Percentiles rank a stretch among this genome's conserved stretches.
These are phyloP conservation scores for Danio rerio DNA, from an alignment of 2,113 vertebrate genomes.

Conservation along the genomic window DNA sequence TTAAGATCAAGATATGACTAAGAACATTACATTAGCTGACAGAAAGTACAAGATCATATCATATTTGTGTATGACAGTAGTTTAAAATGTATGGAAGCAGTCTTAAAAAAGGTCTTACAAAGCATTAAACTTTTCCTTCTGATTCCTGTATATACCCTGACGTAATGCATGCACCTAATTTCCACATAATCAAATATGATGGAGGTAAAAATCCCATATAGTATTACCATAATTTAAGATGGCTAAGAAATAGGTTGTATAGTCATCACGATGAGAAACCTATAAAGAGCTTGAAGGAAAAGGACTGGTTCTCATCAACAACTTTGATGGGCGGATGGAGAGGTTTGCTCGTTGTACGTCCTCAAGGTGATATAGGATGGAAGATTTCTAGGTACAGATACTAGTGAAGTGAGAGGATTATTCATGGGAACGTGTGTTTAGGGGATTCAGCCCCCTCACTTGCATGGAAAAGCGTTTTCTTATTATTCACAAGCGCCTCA, in stretches of 20 bases:
- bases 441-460: conserved; percentile 44
- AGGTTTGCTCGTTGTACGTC: conserved; percentile 17
- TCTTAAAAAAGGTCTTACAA: too few species aligned
- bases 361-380: neutral
- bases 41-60: neutral
- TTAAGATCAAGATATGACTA: conserved; percentile 29
- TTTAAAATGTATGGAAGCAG: too few species aligned
- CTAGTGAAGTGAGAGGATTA: conserved; percentile 34
- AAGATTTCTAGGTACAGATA: conserved; percentile 10
- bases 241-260: too few species aligned
- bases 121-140: too few species aligned
- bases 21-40: conserved; percentile 23
- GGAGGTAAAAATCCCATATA: too few species aligned
- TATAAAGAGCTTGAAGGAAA: neutral
- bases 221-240: too few species aligned
- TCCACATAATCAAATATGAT: too few species aligned
- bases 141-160: too few species aligned
- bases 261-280: too few species aligned
- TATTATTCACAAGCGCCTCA: conserved; percentile 48
- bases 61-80: neutral
- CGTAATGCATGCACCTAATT: too few species aligned
- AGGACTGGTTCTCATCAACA: neutral
- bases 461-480: conserved; percentile 22
- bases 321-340: neutral
- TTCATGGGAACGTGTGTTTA: conserved; percentile 40